Evolutionary conservation across 2,113 vertebrate genomes (phyloP).

Genomic region (Crotalus viridis): DNA sequence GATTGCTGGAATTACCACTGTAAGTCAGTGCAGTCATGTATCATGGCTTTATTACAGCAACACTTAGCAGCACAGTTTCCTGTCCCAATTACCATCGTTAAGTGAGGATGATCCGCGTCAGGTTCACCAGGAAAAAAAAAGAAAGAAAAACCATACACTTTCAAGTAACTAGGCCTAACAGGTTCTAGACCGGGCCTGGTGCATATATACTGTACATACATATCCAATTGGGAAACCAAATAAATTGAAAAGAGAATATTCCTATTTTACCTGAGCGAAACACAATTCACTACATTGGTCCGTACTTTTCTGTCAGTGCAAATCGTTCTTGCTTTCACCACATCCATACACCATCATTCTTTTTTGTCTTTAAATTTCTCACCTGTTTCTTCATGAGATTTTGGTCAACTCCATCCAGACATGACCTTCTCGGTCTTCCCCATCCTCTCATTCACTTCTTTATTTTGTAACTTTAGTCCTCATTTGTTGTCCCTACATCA

Average conservation of each 20-base stretch:
- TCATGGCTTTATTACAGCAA: not conserved
- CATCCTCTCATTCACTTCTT: not conserved
- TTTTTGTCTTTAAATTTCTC: not conserved
- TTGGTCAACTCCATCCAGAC: not conserved
- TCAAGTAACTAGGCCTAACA: not conserved
- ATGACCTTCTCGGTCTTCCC: not conserved
- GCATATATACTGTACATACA: not conserved
- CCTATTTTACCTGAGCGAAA: not conserved
- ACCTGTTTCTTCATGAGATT: not conserved
- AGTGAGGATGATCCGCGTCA: not conserved
- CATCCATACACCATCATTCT: not conserved
- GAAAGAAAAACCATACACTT: not conserved
- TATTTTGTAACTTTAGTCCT: not conserved
- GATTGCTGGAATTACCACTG: not conserved
- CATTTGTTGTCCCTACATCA: not conserved
- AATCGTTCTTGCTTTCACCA: not conserved
- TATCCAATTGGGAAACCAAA: not conserved
- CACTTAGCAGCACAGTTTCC: not conserved
- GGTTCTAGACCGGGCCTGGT: not conserved
- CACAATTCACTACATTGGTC: no score
- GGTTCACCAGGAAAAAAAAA: not conserved
- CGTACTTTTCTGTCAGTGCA: not conserved
- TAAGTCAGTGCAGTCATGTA: not conserved
- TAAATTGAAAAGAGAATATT: not conserved
- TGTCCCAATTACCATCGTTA: not conserved